Conservation (phyloP, 2,113 vertebrate species). For the Nibea coibor region DNA sequence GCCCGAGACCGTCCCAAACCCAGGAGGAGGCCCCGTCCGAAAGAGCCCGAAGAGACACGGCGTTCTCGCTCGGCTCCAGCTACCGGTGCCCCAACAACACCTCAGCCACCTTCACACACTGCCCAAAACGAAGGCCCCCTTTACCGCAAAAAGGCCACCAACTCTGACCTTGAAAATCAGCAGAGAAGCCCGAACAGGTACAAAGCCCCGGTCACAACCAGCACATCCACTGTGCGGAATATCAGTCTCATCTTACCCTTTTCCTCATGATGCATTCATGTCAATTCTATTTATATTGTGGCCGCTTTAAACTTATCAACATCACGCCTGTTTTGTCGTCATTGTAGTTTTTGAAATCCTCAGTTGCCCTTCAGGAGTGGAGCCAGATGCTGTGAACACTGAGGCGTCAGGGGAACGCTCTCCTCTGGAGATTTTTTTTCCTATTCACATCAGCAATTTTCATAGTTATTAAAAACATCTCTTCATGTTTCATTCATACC, state of each 20-base stretch:
- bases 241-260: not conserved
- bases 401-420: too few relatives aligned
- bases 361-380: too few relatives aligned
- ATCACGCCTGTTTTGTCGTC: not conserved
- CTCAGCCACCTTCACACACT: conserved; percentile 89
- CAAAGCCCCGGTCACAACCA: not conserved
- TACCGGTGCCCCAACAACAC: conserved; percentile 85
- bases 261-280: too few relatives aligned
- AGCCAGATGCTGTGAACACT: too few relatives aligned
- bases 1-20: conserved; percentile 93
- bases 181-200: conserved; percentile 94
- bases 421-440: too few relatives aligned
- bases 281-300: too few relatives aligned
- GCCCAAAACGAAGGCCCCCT: conserved; percentile 91
- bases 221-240: not conserved
- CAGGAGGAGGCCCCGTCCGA: conserved; percentile 90
- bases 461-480: too few relatives aligned
- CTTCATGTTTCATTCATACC: too few relatives aligned
- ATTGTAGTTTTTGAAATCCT: not conserved
- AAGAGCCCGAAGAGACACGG: conserved; percentile 89
- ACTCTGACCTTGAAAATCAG: conserved; percentile 87
- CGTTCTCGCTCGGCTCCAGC: conserved; percentile 92
- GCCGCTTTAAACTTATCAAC: too few relatives aligned
- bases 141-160: conserved; percentile 88
- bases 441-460: too few relatives aligned